A percentile compares a stretch with the other conserved stretches of the same genome.
Evolutionary conservation across 2,888 invertebrate genomes (phyloP).

Genomic region (Didymodactylos carnosus): DNA sequence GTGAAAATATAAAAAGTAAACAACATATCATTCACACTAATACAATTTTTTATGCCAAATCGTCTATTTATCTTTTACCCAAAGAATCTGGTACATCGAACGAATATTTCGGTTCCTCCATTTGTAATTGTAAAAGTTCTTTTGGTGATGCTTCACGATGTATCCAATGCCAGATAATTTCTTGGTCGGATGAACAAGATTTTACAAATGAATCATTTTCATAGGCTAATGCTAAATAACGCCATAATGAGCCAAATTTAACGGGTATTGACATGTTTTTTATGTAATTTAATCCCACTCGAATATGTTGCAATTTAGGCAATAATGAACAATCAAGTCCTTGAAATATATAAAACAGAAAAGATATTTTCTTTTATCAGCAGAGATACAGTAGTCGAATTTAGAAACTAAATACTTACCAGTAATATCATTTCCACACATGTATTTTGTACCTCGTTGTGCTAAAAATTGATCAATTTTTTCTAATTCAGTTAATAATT

Average conservation of each 20-base stretch:
- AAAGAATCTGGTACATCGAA: conserved; percentile 7
- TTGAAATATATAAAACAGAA: no score
- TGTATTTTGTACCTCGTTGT: conserved; percentile 22
- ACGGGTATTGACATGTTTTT: conserved; percentile 37
- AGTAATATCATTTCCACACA: conserved; percentile 34
- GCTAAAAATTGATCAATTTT: conserved; percentile 8
- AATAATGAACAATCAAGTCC: conserved; percentile 39
- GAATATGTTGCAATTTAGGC: conserved; percentile 39
- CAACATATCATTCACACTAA: no score
- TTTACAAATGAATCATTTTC: conserved; percentile 34
- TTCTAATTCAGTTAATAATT: conserved; percentile 4
- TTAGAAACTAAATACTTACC: no score
- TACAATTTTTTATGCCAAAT: no score
- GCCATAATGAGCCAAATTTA: conserved; percentile 33
- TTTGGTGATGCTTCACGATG: background rate
- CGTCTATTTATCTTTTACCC: no score
- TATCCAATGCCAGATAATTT: conserved; percentile 39
- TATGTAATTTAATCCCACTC: conserved; percentile 36
- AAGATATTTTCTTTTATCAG: no score
- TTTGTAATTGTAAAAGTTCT: conserved; percentile 8
- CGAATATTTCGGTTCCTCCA: conserved; percentile 7
- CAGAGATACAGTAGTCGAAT: no score
- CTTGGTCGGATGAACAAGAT: conserved; percentile 40
- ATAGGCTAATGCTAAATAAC: conserved; percentile 37
- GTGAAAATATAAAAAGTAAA: no score